A percentile compares a stretch with the other conserved stretches of the same genome.
phyloP scores from a whole-genome alignment of 2,888 invertebrate species.

The Ypsolopha sequella region DNA sequence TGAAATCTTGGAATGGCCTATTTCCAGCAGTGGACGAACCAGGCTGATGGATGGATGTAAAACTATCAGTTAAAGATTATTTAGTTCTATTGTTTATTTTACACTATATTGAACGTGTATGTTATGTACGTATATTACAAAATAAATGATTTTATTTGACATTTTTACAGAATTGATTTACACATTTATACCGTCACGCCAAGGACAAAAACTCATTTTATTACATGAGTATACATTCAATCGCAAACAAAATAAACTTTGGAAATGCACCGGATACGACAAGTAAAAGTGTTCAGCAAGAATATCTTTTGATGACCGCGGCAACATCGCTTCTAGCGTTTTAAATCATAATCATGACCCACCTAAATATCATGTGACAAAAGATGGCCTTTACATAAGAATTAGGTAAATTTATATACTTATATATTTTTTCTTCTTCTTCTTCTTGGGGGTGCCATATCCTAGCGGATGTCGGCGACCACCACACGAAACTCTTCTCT shows the following conservation, averaged over 20 bases:
- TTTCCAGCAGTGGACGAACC: too few relatives aligned
- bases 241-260: conserved; percentile 18
- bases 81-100: too few relatives aligned
- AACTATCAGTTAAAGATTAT: too few relatives aligned
- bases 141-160: too few relatives aligned
- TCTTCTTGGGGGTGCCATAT: too few relatives aligned
- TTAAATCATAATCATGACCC: conserved; percentile 20
- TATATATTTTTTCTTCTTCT: too few relatives aligned
- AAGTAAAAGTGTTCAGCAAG: conserved; percentile 19
- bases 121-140: too few relatives aligned
- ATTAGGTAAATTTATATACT: not conserved
- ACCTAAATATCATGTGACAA: conserved; percentile 10
- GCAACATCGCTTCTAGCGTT: conserved; percentile 11
- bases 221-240: conserved; percentile 18
- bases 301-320: conserved; percentile 15
- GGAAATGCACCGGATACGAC: conserved; percentile 22
- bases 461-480: too few relatives aligned
- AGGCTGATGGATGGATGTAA: too few relatives aligned
- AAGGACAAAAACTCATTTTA: conserved; percentile 15
- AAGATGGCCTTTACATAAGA: not conserved
- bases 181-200: conserved; percentile 23
- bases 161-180: conserved; percentile 14
- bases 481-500: too few relatives aligned
- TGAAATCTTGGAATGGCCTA: too few relatives aligned
- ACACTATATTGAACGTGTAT: too few relatives aligned